Evolutionary conservation across 1,140 invertebrate genomes (phyloP).

Genomic region (Ephestia elutella): DNA sequence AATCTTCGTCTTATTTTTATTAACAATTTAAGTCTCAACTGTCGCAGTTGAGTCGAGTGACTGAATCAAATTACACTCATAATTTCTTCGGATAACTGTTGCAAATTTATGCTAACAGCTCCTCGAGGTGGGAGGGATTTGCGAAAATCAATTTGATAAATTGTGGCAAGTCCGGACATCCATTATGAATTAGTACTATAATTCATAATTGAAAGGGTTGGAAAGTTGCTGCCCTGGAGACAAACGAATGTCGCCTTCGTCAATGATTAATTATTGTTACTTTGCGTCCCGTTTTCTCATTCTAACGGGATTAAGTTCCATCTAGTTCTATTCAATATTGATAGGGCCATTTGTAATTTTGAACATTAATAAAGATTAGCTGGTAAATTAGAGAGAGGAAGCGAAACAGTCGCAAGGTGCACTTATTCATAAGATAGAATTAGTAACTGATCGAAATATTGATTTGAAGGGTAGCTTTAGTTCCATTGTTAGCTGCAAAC

Average conservation of each 20-base stretch:
- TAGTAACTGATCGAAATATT: no score
- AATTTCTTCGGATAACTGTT: conserved; percentile 51
- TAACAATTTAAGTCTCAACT: conserved; percentile 5
- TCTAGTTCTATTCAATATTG: conserved; percentile 20
- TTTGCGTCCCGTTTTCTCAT: conserved; percentile 38
- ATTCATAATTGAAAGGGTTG: conserved; percentile 67
- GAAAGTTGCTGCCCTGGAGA: conserved; percentile 52
- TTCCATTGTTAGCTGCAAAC: no score
- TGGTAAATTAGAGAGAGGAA: not conserved
- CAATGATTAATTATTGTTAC: conserved; percentile 68
- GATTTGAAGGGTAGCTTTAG: no score
- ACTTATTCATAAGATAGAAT: no score
- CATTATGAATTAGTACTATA: conserved; percentile 66
- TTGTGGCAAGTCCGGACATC: conserved; percentile 55
- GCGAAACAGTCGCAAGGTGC: not conserved
- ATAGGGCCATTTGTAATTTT: conserved; percentile 13
- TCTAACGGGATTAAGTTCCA: conserved; percentile 40
- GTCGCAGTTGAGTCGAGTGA: conserved; percentile 25
- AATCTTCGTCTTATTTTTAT: not conserved
- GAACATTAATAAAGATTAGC: conserved; percentile 22
- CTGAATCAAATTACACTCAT: conserved; percentile 45
- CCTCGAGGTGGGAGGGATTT: conserved; percentile 40
- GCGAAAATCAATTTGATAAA: conserved; percentile 64
- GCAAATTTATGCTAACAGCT: conserved; percentile 51
- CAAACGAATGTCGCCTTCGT: conserved; percentile 64